Evolutionary conservation across 2,888 invertebrate species (phyloP).

Genomic region (Hyposoter dolosus): DNA sequence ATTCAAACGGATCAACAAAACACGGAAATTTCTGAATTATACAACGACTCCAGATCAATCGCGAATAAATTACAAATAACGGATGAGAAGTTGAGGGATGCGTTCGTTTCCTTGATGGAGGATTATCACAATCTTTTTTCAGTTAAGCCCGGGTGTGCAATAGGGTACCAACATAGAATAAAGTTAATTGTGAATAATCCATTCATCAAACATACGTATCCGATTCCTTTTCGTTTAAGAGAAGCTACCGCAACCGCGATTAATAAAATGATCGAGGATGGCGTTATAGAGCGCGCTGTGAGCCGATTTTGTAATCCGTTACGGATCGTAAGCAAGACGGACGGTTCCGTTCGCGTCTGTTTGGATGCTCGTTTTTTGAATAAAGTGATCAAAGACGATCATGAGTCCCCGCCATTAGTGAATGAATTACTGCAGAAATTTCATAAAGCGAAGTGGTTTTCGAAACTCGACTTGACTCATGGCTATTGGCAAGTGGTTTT

Average conservation of each 20-base stretch:
- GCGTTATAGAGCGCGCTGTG: not conserved
- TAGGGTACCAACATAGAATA: not conserved
- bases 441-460: not conserved
- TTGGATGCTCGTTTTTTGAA: not conserved
- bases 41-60: not conserved
- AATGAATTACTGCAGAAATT: not conserved
- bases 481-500: too few relatives aligned
- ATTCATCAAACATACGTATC: not conserved
- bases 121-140: not conserved
- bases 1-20: not conserved
- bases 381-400: slow-evolving; percentile 31
- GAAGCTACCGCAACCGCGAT: not conserved
- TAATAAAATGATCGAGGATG: not conserved
- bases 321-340: not conserved
- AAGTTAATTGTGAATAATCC: not conserved
- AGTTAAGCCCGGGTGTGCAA: not conserved
- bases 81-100: not conserved
- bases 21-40: not conserved
- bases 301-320: not conserved
- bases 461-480: too few relatives aligned
- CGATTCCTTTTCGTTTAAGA: not conserved
- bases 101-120: not conserved
- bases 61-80: not conserved
- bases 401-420: slow-evolving; percentile 33
- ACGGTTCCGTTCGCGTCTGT: slow-evolving; percentile 6